Base-by-base conservation (phyloP, 2,113 vertebrate species). In the Perccottus glenii region DNA sequence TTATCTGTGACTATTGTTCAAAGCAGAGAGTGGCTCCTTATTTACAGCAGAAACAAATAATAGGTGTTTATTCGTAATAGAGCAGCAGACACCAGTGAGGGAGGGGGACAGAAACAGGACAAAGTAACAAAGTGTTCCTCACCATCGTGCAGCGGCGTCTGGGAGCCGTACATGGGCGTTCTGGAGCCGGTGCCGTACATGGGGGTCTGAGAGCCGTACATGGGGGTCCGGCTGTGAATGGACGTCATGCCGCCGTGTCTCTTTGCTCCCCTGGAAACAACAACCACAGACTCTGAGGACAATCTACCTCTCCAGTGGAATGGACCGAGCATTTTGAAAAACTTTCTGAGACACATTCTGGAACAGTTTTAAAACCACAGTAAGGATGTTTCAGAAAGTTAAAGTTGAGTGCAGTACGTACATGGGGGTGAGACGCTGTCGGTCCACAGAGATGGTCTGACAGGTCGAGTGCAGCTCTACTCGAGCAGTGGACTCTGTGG, bases 401-500 rank as follows among this genome's bases (percentile, higher is more conserved):
- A n/a, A n/a, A n/a, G n/a, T 32, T 12, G 11, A 52, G 1, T 5
- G 3, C 10, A 11, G 6, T 4, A 70, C 93, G 1, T 87, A 98
- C 96, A 96, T 95, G 0, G 95, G 94, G 40, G 96, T 96, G 8
- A 98, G 83, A 3, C 95, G 92, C 88, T 98, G 96, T 0, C 96
- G 77, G 85, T 98, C 96, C 64, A 98, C 96, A 0, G 96, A 98
- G 89, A 98, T 98, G 62, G 96, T 98, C 92, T 98, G 96, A 80
- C 96, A 98, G 35, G 96, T 98, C 15, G 96, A 98, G 78, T 98
- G 96, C 56, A 98, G 93, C 84, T 98, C 96, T 56, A 98, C 95
- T 0, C 96, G 84, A 9, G 96, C 96, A 0, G 96, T 98, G 0
- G 96, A 98, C 85, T 98, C 96, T 0, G 96, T 98, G 2, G 96